These are phyloP conservation scores for Cerastoderma edule DNA, from an alignment of 2,888 invertebrate genomes.

Conservation along the genomic window DNA sequence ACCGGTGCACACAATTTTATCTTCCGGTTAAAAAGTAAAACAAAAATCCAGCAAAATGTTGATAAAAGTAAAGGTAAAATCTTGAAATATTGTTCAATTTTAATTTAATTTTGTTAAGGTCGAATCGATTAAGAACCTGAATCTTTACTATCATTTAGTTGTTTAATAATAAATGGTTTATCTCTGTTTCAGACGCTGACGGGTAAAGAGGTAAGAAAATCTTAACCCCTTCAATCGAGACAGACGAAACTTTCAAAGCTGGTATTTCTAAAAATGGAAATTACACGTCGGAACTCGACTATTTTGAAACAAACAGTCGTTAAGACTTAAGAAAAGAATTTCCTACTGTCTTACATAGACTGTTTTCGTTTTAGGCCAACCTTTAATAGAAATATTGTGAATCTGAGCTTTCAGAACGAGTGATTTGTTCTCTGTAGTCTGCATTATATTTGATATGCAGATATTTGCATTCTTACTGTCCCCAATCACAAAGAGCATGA, in stretches of 20 bases:
- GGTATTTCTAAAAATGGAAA: neutral
- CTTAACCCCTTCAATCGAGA: neutral
- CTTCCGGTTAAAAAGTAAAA: slow-evolving; percentile 27
- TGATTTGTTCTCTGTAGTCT: too few relatives aligned
- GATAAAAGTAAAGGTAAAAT: slow-evolving; percentile 56
- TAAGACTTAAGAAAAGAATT: too few relatives aligned
- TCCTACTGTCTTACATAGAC: too few relatives aligned
- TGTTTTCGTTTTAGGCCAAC: too few relatives aligned
- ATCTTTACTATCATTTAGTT: neutral
- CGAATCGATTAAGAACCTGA: neutral
- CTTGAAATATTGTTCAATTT: neutral
- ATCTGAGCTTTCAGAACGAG: too few relatives aligned
- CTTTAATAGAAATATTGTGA: too few relatives aligned
- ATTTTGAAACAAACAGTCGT: too few relatives aligned
- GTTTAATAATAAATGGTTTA: neutral
- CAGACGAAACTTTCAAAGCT: too few relatives aligned
- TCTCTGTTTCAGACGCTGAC: slow-evolving; percentile 58
- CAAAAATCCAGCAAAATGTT: slow-evolving; percentile 40
- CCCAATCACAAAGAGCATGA: too few relatives aligned
- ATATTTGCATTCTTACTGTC: too few relatives aligned
- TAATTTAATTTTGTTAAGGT: neutral
- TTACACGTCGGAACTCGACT: neutral
- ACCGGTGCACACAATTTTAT: too few relatives aligned
- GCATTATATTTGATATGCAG: too few relatives aligned
- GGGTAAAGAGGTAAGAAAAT: slow-evolving; percentile 54